Evolutionary conservation across 2,797 vertebrate genomes (phyloP).

Genomic region (Alectoris magna): DNA sequence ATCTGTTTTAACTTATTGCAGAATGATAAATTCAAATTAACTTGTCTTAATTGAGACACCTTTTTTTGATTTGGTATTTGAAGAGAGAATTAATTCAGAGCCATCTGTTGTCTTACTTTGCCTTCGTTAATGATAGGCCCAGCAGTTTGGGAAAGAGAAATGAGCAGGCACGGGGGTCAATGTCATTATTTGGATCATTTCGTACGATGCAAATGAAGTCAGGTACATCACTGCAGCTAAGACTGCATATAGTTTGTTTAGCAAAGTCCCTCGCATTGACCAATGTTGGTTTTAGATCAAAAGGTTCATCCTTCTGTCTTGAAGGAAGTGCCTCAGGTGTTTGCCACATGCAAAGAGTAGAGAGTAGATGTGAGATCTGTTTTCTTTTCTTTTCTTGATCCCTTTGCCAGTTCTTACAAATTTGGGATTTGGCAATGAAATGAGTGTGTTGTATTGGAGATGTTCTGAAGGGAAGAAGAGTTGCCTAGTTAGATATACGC

Average conservation of each 20-base stretch:
- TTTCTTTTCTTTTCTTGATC: not conserved
- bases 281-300: not conserved
- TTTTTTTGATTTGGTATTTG: slow-evolving; percentile 45
- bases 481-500: not conserved
- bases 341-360: not conserved
- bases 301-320: not conserved
- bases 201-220: slow-evolving; percentile 44
- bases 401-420: not conserved
- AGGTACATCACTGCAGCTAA: not conserved
- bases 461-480: not conserved
- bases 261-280: not conserved
- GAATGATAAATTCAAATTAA: slow-evolving; percentile 38
- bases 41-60: slow-evolving; percentile 51
- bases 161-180: slow-evolving; percentile 20
- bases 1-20: not conserved
- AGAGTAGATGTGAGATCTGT: not conserved
- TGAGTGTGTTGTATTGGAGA: not conserved
- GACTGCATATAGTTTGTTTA: not conserved
- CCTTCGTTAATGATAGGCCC: slow-evolving; percentile 38
- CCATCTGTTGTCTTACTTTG: slow-evolving; percentile 43
- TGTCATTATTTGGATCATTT: slow-evolving; percentile 50
- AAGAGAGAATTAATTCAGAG: slow-evolving; percentile 53
- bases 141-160: slow-evolving; percentile 52
- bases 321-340: fast-evolving
- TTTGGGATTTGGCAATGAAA: not conserved